Evolutionary conservation across 2,113 vertebrate species (phyloP).

Genomic region (Laticauda colubrina): DNA sequence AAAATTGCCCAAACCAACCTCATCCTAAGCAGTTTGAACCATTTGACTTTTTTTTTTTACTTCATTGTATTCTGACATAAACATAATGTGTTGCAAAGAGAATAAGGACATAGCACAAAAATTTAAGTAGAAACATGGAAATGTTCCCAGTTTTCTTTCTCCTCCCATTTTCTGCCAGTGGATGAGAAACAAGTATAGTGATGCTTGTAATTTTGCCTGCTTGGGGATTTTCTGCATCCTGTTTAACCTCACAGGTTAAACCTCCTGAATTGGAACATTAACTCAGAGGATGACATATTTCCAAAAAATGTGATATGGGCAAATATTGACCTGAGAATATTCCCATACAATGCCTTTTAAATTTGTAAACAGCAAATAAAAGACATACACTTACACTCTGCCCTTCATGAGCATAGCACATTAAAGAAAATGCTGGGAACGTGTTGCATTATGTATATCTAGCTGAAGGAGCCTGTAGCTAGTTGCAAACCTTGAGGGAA

Average conservation of each 20-base stretch:
- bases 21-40: background rate
- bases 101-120: background rate
- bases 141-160: background rate
- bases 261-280: background rate
- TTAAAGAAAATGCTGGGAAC: slow-evolving; percentile 8
- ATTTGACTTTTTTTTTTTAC: background rate
- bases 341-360: background rate
- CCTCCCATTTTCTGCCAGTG: background rate
- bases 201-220: background rate
- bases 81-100: background rate
- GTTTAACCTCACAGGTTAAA: background rate
- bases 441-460: slow-evolving; percentile 26
- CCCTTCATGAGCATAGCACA: background rate
- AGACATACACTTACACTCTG: slow-evolving; percentile 5
- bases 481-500: slow-evolving; percentile 33
- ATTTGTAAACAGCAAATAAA: background rate
- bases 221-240: background rate
- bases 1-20: background rate
- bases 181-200: background rate
- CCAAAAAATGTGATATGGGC: background rate
- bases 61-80: background rate
- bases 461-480: slow-evolving; percentile 29
- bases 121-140: background rate
- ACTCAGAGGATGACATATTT: background rate
- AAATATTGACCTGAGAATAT: background rate